These are phyloP conservation scores for Rhinichthys klamathensis DNA, from an alignment of 2,113 vertebrate genomes.

Conservation along the genomic window DNA sequence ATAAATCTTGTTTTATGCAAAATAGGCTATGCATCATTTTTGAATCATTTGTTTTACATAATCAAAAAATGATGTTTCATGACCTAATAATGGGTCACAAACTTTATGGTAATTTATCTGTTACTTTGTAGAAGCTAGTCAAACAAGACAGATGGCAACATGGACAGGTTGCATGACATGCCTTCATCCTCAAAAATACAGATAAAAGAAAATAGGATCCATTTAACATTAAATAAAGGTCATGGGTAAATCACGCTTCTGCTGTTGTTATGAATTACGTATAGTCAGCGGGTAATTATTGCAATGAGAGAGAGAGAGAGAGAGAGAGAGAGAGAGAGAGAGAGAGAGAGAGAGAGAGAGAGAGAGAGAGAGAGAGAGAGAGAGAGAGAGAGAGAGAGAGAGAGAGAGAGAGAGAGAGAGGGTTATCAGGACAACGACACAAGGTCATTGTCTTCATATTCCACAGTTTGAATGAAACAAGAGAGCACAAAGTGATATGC, in stretches of 20 bases:
- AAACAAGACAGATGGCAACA: neutral
- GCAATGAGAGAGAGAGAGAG: too few relatives aligned
- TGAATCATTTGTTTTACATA: constrained; percentile 6
- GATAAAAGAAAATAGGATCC: neutral
- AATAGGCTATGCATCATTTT: neutral
- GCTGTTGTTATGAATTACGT: neutral
- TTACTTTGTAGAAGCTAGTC: neutral
- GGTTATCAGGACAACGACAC: too few relatives aligned
- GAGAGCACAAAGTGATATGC: too few relatives aligned
- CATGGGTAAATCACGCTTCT: neutral
- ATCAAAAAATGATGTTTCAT: neutral
- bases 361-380: too few relatives aligned
- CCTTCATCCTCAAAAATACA: neutral
- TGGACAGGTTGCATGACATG: neutral
- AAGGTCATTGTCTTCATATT: too few relatives aligned
- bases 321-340: too few relatives aligned
- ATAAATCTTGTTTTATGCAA: neutral
- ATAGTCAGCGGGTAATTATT: too few relatives aligned
- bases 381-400: too few relatives aligned
- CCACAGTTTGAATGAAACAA: too few relatives aligned
- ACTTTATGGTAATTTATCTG: neutral
- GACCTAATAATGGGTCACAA: neutral
- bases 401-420: too few relatives aligned
- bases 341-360: too few relatives aligned
- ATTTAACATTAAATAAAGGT: neutral